Conservation (phyloP, 2,113 vertebrate genomes). For the Eurystomus gularis region DNA sequence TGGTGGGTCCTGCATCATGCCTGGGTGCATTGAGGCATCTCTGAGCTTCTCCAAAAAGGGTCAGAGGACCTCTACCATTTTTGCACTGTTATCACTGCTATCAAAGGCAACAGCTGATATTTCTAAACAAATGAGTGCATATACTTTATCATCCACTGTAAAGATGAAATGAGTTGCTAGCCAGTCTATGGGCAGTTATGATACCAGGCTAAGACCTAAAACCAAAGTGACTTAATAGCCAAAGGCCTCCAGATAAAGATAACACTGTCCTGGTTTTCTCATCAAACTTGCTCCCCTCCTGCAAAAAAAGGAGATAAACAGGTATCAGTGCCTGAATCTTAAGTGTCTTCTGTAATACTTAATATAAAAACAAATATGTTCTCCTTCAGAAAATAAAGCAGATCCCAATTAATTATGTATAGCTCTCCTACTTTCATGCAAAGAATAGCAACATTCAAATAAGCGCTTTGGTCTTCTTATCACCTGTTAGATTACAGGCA, state of each 20-base stretch:
- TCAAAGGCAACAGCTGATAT: not conserved
- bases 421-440: slow-evolving; percentile 12
- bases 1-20: rapidly evolving
- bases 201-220: not conserved
- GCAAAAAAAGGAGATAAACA: slow-evolving; percentile 6
- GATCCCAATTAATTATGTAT: slow-evolving; percentile 65
- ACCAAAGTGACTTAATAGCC: not conserved
- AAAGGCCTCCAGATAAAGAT: not conserved
- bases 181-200: not conserved
- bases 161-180: not conserved
- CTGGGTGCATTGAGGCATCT: not conserved
- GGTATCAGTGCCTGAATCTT: slow-evolving; percentile 47
- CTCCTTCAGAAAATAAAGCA: slow-evolving; percentile 65
- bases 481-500: slow-evolving; percentile 56
- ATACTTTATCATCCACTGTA: not conserved
- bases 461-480: slow-evolving; percentile 13
- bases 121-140: not conserved
- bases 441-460: slow-evolving; percentile 42
- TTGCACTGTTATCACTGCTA: not conserved
- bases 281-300: not conserved
- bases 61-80: not conserved
- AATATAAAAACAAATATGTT: slow-evolving; percentile 62
- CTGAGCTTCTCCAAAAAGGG: not conserved
- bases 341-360: slow-evolving; percentile 57
- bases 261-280: not conserved